Conservation (phyloP, 1,140 invertebrate genomes). For the Pristionchus pacificus region DNA sequence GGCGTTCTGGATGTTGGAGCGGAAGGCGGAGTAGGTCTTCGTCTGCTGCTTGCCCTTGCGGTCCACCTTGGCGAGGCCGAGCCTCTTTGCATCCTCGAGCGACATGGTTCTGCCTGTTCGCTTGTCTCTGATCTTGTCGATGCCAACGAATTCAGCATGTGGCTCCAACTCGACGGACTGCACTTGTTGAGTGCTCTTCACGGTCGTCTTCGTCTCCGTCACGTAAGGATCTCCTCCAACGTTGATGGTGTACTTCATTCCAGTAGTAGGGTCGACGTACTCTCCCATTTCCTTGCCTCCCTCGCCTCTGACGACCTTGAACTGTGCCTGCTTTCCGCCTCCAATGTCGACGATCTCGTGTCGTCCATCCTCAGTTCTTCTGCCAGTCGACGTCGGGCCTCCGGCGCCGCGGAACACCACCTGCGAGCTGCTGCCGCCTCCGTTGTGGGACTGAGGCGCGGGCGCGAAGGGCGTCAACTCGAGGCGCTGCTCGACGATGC, state of each 20-base stretch:
- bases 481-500: conserved; percentile 50
- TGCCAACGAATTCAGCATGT: conserved; percentile 56
- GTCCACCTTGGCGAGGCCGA: conserved; percentile 54
- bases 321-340: conserved; percentile 42
- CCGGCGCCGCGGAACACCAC: conserved; percentile 13
- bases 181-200: conserved; percentile 53
- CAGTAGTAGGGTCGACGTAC: conserved; percentile 51
- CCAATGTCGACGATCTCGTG: conserved; percentile 38
- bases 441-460: background rate
- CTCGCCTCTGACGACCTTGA: conserved; percentile 39
- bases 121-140: conserved; percentile 53
- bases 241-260: conserved; percentile 42
- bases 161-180: conserved; percentile 56
- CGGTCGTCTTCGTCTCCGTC: conserved; percentile 55
- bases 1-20: conserved; percentile 54
- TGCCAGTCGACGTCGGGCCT: conserved; percentile 5
- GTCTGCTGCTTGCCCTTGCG: conserved; percentile 56
- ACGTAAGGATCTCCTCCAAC: conserved; percentile 48
- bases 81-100: conserved; percentile 50
- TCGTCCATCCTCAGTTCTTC: conserved; percentile 28
- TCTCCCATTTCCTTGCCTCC: conserved; percentile 47
- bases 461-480: conserved; percentile 50
- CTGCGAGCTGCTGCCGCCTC: background rate
- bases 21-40: conserved; percentile 52
- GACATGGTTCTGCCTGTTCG: conserved; percentile 49